A percentile compares a stretch with the other conserved stretches of the same genome.
Evolutionary conservation across 2,888 invertebrate species (phyloP).

Genomic region (Archips xylosteana): DNA sequence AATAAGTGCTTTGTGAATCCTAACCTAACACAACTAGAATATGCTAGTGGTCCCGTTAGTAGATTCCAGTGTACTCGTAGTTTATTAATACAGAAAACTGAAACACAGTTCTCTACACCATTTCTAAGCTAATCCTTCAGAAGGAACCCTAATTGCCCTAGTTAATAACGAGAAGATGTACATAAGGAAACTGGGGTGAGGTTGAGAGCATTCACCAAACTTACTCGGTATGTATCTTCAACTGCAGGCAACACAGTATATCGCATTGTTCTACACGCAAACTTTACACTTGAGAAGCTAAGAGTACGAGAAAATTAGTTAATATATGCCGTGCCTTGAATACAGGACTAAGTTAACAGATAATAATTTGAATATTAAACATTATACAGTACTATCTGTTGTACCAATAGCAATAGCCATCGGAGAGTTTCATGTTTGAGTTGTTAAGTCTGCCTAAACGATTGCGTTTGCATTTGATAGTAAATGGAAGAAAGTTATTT

Average conservation of each 20-base stretch:
- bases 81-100: no score
- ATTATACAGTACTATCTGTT: not conserved
- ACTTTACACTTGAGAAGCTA: constrained; percentile 13
- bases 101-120: not conserved
- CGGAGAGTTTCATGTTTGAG: not conserved
- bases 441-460: not conserved
- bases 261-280: constrained; percentile 2
- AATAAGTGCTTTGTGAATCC: no score
- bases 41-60: no score
- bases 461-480: not conserved
- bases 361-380: not conserved
- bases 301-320: constrained; percentile 11
- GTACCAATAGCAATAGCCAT: not conserved
- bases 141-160: not conserved
- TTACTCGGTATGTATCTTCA: constrained; percentile 6
- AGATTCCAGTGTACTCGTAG: no score
- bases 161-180: not conserved
- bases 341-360: constrained; percentile 3
- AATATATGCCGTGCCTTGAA: constrained; percentile 16
- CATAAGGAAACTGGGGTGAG: constrained; percentile 1
- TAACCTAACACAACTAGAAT: no score
- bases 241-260: constrained; percentile 12
- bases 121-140: not conserved
- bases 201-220: not conserved
- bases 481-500: no score